Conservation (phyloP, 2,888 invertebrate species). For the Cheilosia urbana region DNA sequence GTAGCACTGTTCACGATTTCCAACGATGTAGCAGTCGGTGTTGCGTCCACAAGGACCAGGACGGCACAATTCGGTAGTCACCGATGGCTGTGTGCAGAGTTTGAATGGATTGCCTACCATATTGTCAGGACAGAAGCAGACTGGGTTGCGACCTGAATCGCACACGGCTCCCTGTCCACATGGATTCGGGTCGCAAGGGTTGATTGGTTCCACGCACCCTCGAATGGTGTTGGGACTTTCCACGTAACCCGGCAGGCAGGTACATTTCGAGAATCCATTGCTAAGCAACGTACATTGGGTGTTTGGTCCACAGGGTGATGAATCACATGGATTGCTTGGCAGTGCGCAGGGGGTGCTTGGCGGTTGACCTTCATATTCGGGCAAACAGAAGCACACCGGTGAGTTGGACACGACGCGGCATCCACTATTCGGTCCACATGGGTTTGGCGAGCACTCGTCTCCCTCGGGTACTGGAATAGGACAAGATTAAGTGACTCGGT, state of each 20-base stretch:
- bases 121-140: constrained; percentile 94
- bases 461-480: constrained; percentile 92
- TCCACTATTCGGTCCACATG: constrained; percentile 93
- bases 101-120: constrained; percentile 93
- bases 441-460: constrained; percentile 91
- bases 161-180: constrained; percentile 92
- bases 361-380: constrained; percentile 94
- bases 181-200: constrained; percentile 92
- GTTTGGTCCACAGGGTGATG: constrained; percentile 94
- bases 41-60: constrained; percentile 93
- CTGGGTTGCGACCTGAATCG: constrained; percentile 90
- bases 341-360: constrained; percentile 89
- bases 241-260: constrained; percentile 91
- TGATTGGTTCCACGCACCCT: constrained; percentile 91
- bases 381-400: constrained; percentile 94
- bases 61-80: constrained; percentile 88
- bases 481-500: background rate
- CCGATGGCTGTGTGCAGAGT: constrained; percentile 87
- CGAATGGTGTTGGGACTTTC: constrained; percentile 95
- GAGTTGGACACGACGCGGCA: constrained; percentile 90
- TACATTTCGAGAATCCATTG: constrained; percentile 94
- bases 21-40: constrained; percentile 92
- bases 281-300: constrained; percentile 91
- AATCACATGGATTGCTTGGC: constrained; percentile 91
- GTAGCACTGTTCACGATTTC: constrained; percentile 93